Evolutionary conservation across 2,797 vertebrate species (phyloP), one percentile per base, ranked within the genome.

Genomic region (Ctenopoma multispine): DNA sequence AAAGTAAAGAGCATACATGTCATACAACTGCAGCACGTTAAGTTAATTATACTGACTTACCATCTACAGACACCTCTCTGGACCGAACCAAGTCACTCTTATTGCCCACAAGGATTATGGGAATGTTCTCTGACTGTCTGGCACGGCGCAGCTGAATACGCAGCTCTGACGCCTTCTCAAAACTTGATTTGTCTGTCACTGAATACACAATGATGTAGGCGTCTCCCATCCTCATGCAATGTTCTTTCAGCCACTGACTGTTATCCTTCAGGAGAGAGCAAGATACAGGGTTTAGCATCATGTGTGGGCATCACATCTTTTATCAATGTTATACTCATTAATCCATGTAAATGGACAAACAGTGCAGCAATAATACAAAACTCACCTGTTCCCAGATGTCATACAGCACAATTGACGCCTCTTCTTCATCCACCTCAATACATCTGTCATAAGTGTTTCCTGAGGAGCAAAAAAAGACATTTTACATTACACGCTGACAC

Each of bases 141-240:
- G 96, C 97, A 54, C 97, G 94, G 85, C 97, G 95, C 56, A 99
- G 93, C 92, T 99, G 98, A 76, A 99, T 98, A 56, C 98, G 93
- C 50, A 99, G 94, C 85, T 99, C 98, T 1, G 98, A 99, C 3
- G 98, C 98, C 82, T 99, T 99, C 90, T 99, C 98, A 1, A 99
- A 99, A 88, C 98, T 99, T 8, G 95, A 94, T 86, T 98, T 98
- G 93, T 99, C 98, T 0, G 98, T 99, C 80, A 99, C 97, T 0
- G 98, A 99, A 85, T 99, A 99, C 4, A 99, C 98, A 3, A 99
- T 99, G 90, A 99, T 96, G 66, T 99, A 99, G 23, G 98, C 98
- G 20, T 99, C 98, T 59, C 98, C 98, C 96, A 99, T 97, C 82
- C 95, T 95, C 97, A 99, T 99, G 86, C 97, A 99, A 90, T 99